Evolutionary conservation across 2,888 invertebrate genomes (phyloP), one percentile per base, ranked within the genome.

Genomic region (Patella caerulea): DNA sequence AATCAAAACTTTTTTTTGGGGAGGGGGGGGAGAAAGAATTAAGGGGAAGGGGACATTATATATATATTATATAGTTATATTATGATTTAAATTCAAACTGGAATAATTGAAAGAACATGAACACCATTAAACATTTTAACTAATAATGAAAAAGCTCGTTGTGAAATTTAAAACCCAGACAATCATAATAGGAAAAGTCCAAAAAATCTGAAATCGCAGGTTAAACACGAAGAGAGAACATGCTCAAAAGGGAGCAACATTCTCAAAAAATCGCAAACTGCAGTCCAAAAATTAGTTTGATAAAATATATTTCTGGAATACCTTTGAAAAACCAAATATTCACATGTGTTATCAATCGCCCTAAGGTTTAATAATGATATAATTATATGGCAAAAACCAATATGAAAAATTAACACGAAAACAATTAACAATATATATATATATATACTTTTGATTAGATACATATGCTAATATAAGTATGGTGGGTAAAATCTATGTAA

Each of bases 221-320:
- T 45, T 45, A 45, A 45, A 45, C 45, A 45, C 45, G 45, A 45
- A 45, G 9, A 45, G 45, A 45, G 45, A 45, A 82, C 83, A 84
- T 84, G 88, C 89, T 89, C 89, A 89, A 90, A 88, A 90, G 89
- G 90, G 88, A 89, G 88, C 86, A 86, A 76, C 83, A 86, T 82
- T 82, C 80, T 81, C 81, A 76, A 81, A 72, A 73, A 73, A 77
- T 75, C 75, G 81, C 74, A 81, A 80, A 81, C 81, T 80, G 80
- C 79, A 78, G 78, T 80, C 79, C 81, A 83, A 83, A 83, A 82
- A 81, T 73, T 83, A 76, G 79, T 78, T 76, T 79, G 80, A 81
- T 84, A 84, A 84, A 84, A 84, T 83, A 83, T 80, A 83, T 77
- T 79, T 65, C 82, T 83, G 83, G 84, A 87, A 83, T 82, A 82